Conservation (phyloP, 1,140 invertebrate genomes). For the Oncopeltus fasciatus region DNA sequence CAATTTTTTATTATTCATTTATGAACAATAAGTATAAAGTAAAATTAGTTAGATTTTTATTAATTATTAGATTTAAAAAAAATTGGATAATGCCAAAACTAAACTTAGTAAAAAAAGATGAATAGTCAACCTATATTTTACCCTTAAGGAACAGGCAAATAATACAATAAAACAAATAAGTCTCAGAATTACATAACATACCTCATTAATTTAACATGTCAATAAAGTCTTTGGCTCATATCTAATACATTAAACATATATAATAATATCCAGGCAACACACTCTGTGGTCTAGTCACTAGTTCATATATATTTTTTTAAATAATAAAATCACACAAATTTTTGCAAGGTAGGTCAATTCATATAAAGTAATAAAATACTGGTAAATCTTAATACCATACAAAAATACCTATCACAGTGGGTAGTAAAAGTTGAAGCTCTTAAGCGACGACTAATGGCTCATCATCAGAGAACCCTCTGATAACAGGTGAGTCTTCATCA, state of each 20-base stretch:
- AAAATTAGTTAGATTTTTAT: too few relatives aligned
- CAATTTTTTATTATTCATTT: too few relatives aligned
- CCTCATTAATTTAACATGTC: too few relatives aligned
- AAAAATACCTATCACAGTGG: conserved; percentile 7
- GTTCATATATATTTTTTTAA: background rate
- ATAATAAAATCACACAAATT: background rate
- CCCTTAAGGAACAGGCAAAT: too few relatives aligned
- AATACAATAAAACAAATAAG: too few relatives aligned
- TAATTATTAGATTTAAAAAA: too few relatives aligned
- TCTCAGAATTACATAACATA: too few relatives aligned
- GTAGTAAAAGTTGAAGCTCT: conserved; percentile 17
- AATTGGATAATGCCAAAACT: too few relatives aligned
- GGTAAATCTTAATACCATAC: conserved; percentile 2
- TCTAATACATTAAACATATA: background rate
- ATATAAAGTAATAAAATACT: conserved; percentile 7
- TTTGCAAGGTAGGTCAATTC: background rate
- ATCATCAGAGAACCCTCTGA: conserved; percentile 82
- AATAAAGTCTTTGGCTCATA: conserved; percentile 2
- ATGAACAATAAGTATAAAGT: too few relatives aligned
- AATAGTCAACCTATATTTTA: too few relatives aligned
- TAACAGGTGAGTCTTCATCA: conserved; percentile 74
- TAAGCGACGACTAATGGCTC: conserved; percentile 83
- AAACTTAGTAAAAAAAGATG: too few relatives aligned
- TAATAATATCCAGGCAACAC: background rate
- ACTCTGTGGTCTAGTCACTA: background rate